Conservation (phyloP, 2,888 invertebrate species). For the Oeneis ivallda region DNA sequence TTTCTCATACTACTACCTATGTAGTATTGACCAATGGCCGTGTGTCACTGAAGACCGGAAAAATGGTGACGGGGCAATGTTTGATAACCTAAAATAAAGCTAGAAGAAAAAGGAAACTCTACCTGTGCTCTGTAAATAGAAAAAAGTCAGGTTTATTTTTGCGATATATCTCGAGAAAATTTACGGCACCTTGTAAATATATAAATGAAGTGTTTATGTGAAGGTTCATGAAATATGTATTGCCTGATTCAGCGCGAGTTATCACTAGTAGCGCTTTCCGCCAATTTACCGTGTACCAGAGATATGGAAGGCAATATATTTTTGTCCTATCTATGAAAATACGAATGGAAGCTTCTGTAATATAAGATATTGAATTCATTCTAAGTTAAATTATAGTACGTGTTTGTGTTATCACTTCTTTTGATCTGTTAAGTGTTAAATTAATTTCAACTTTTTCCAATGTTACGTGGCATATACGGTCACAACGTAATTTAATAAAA, state of each 20-base stretch:
- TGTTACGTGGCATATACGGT: too few relatives aligned
- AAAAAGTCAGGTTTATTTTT: constrained; percentile 10
- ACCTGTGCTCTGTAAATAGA: not conserved
- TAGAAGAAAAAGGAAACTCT: not conserved
- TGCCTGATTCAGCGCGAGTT: constrained; percentile 56
- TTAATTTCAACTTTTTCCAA: too few relatives aligned
- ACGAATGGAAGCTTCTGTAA: not conserved
- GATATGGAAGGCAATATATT: constrained; percentile 70
- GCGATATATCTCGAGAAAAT: constrained; percentile 16
- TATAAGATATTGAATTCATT: not conserved
- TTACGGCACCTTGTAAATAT: constrained; percentile 24
- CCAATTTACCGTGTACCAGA: constrained; percentile 58
- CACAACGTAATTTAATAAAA: not conserved
- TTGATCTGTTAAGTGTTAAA: too few relatives aligned
- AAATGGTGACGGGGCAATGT: too few relatives aligned
- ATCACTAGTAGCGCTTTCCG: constrained; percentile 63
- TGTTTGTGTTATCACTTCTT: too few relatives aligned
- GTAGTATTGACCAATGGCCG: too few relatives aligned
- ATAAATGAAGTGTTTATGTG: constrained; percentile 36
- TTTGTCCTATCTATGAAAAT: constrained; percentile 49
- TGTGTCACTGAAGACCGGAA: too few relatives aligned
- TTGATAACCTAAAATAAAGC: not conserved
- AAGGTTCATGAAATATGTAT: constrained; percentile 57
- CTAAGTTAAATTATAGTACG: too few relatives aligned
- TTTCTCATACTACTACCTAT: too few relatives aligned